Evolutionary conservation across 1,140 invertebrate genomes (phyloP).

Genomic region (Ostrea denselamellosa): DNA sequence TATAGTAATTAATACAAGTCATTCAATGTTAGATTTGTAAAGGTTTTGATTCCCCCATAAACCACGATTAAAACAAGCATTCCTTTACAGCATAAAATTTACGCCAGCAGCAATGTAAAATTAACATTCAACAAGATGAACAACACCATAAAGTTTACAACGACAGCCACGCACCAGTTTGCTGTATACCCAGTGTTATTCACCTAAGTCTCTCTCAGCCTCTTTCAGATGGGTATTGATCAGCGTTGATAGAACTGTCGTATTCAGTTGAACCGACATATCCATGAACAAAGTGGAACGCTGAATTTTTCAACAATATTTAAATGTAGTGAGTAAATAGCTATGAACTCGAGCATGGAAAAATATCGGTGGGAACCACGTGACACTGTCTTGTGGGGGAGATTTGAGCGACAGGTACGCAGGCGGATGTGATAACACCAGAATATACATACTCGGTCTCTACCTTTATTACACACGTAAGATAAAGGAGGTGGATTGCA

Average conservation of each 20-base stretch:
- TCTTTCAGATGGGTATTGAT: background rate
- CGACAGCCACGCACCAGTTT: too few relatives aligned
- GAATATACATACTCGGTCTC: background rate
- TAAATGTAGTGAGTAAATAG: background rate
- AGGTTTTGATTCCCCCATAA: background rate
- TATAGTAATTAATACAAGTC: too few relatives aligned
- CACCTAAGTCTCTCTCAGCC: background rate
- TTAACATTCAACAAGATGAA: conserved; percentile 22
- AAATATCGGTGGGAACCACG: conserved; percentile 28
- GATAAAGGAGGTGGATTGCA: background rate
- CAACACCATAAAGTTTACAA: background rate
- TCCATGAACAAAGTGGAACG: background rate
- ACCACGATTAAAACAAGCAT: background rate
- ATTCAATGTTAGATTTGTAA: background rate
- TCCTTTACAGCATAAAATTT: background rate
- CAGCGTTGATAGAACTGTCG: too few relatives aligned
- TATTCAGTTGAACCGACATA: too few relatives aligned
- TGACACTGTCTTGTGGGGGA: background rate
- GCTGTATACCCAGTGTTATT: too few relatives aligned
- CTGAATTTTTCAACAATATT: background rate
- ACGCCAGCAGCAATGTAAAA: background rate
- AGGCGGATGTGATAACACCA: background rate
- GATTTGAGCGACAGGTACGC: background rate
- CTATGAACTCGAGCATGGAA: conserved; percentile 14
- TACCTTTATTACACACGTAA: background rate